These are phyloP conservation scores for Pogoniulus pusillus DNA, from an alignment of 2,797 vertebrate genomes.

Conservation along the genomic window DNA sequence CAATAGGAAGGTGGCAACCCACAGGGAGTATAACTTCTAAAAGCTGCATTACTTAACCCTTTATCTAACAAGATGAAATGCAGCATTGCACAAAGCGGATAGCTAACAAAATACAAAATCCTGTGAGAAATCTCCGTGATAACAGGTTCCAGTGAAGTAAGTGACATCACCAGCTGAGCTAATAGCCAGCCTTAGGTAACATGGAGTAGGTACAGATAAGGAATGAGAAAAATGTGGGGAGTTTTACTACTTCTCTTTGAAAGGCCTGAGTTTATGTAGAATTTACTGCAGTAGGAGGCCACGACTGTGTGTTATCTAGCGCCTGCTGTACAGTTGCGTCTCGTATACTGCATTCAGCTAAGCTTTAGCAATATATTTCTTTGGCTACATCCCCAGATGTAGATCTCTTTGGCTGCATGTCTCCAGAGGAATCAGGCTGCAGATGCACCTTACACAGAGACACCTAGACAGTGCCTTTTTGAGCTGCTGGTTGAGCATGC, in stretches of 20 bases:
- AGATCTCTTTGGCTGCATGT: background rate
- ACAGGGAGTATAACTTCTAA: conserved; percentile 64
- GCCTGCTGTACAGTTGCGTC: background rate
- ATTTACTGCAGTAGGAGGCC: conserved; percentile 37
- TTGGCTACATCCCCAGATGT: no score
- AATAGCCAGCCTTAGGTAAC: conserved; percentile 60
- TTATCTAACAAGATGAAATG: conserved; percentile 51
- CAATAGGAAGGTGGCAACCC: conserved; percentile 62
- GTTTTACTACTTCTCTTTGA: background rate
- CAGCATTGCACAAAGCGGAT: background rate
- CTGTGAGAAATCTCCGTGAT: conserved; percentile 36
- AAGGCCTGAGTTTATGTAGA: conserved; percentile 11
- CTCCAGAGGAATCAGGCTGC: background rate
- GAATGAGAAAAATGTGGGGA: conserved; percentile 28
- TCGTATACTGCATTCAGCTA: background rate
- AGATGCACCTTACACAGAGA: conserved; percentile 14
- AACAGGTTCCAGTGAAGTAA: conserved; percentile 59
- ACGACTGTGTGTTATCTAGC: background rate
- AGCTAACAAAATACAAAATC: conserved; percentile 29
- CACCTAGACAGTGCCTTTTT: conserved; percentile 2
- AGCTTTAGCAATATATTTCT: background rate
- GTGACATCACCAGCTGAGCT: conserved; percentile 65
- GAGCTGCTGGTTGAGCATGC: conserved; percentile 47
- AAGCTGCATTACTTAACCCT: conserved; percentile 58
- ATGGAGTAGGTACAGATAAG: conserved; percentile 42